phyloP scores from a whole-genome alignment of 2,888 invertebrate species.

The Helleia helle region DNA sequence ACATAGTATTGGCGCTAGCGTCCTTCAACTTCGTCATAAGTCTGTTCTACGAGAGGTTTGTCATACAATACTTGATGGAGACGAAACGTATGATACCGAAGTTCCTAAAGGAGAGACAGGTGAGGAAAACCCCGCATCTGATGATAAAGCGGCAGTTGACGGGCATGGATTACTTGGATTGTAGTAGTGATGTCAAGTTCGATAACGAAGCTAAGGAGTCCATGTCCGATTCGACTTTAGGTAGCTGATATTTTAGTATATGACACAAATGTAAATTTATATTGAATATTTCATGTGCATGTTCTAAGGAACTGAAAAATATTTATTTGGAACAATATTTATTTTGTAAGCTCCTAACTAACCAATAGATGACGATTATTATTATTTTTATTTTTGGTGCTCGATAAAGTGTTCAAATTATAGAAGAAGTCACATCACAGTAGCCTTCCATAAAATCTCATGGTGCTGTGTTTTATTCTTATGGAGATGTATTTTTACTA shows the following conservation, averaged over 20 bases:
- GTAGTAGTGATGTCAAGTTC: constrained; percentile 35
- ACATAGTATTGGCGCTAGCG: constrained; percentile 68
- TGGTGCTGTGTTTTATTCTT: too few species aligned
- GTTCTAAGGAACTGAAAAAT: background rate
- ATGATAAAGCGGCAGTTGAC: constrained; percentile 46
- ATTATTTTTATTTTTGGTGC: too few species aligned
- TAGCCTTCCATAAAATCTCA: too few species aligned
- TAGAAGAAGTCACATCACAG: too few species aligned
- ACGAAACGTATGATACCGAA: constrained; percentile 45
- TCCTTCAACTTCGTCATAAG: constrained; percentile 46
- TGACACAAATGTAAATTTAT: background rate
- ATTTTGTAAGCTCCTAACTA: too few species aligned
- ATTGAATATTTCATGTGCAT: background rate
- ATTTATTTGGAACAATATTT: too few species aligned
- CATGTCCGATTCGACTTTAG: background rate
- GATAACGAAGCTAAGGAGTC: constrained; percentile 12
- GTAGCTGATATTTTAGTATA: background rate
- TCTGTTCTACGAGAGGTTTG: constrained; percentile 53
- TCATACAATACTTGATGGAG: constrained; percentile 58
- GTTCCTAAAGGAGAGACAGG: constrained; percentile 47
- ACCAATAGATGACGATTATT: too few species aligned
- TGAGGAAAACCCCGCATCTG: constrained; percentile 55
- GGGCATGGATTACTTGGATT: constrained; percentile 53
- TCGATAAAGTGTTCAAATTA: too few species aligned
- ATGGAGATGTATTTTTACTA: too few species aligned